These are phyloP conservation scores for Leucoptera coffeella DNA, from an alignment of 2,888 invertebrate species.

Conservation along the genomic window DNA sequence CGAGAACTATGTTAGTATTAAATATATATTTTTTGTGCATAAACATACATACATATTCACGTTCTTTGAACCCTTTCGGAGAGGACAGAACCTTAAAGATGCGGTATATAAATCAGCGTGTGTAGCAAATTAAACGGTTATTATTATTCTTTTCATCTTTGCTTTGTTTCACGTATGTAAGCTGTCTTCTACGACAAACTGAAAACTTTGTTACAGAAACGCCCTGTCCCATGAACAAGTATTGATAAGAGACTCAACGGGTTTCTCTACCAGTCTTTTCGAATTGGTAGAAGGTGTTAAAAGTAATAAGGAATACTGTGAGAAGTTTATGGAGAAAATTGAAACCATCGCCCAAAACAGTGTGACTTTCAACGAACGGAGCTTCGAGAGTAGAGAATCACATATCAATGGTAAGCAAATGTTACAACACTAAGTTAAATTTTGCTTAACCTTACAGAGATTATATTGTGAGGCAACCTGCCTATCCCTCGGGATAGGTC, in stretches of 20 bases:
- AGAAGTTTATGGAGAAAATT: conserved; percentile 39
- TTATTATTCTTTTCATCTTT: too few relatives aligned
- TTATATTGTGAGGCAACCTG: too few relatives aligned
- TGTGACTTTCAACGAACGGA: conserved; percentile 34
- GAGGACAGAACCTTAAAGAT: too few relatives aligned
- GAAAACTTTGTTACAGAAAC: conserved; percentile 34
- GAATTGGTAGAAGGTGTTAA: conserved; percentile 36
- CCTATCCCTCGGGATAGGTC: too few relatives aligned
- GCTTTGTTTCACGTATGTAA: too few relatives aligned
- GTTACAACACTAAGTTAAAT: neutral
- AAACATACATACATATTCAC: too few relatives aligned
- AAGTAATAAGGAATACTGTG: conserved; percentile 34
- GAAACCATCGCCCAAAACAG: conserved; percentile 30
- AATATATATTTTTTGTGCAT: too few relatives aligned
- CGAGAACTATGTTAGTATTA: too few relatives aligned
- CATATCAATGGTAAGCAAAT: conserved; percentile 39
- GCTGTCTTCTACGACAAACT: too few relatives aligned
- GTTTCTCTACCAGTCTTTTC: conserved; percentile 44
- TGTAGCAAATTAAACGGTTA: too few relatives aligned
- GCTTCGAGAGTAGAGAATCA: conserved; percentile 44
- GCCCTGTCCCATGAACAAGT: conserved; percentile 45
- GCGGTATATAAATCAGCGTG: too few relatives aligned
- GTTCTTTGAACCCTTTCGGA: too few relatives aligned
- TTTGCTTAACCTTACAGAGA: neutral
- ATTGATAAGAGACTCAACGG: conserved; percentile 38